Conservation (phyloP, 1,140 invertebrate species). For the Scaptodrosophila lebanonensis region DNA sequence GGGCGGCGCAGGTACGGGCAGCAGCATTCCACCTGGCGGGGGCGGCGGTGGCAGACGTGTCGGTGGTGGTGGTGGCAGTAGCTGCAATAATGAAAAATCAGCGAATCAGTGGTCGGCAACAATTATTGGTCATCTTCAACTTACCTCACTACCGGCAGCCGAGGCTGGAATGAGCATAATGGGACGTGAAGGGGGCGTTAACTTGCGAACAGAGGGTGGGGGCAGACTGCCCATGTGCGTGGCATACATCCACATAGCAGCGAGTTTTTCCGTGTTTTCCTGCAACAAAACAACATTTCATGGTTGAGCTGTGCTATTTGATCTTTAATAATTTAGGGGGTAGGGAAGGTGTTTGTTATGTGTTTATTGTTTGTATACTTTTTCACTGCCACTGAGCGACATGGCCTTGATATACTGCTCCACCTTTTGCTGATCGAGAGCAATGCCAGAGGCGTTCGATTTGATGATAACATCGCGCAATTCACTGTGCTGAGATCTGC, state of each 20-base stretch:
- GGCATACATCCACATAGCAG: constrained; percentile 73
- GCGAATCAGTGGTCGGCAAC: neutral
- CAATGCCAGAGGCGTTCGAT: constrained; percentile 47
- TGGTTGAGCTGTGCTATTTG: too few species aligned
- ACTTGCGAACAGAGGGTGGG: constrained; percentile 42
- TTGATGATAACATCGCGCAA: constrained; percentile 66
- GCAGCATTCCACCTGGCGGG: constrained; percentile 24
- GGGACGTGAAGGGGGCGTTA: constrained; percentile 46
- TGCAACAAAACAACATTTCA: constrained; percentile 4
- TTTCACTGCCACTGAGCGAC: constrained; percentile 61
- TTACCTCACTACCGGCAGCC: constrained; percentile 51
- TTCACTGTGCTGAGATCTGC: constrained; percentile 50
- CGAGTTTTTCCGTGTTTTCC: constrained; percentile 63
- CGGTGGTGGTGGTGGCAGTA: constrained; percentile 44
- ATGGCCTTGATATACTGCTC: constrained; percentile 72
- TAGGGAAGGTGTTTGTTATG: neutral
- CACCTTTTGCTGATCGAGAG: constrained; percentile 62
- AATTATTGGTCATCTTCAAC: neutral
- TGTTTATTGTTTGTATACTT: constrained; percentile 28
- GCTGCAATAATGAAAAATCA: neutral
- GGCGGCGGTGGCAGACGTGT: constrained; percentile 15
- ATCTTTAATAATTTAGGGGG: too few species aligned
- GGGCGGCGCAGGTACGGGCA: constrained; percentile 37
- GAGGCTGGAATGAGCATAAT: constrained; percentile 67
- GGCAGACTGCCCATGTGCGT: constrained; percentile 58